Conservation (phyloP, 1,140 invertebrate species). For the Pogonognathellus flavescens region DNA sequence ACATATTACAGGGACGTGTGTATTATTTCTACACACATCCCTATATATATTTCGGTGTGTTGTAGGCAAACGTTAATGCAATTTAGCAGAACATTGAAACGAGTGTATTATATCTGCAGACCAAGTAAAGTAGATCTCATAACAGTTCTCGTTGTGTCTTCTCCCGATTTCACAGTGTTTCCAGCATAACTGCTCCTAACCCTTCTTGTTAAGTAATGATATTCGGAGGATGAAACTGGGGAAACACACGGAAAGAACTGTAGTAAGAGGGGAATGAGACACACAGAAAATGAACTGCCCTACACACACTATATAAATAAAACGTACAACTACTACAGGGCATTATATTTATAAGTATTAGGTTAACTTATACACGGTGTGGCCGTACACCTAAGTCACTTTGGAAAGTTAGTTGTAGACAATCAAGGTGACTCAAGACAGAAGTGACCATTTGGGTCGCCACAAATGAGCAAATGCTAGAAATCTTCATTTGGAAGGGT, state of each 20-base stretch:
- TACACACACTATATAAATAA: too few relatives aligned
- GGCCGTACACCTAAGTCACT: conserved; percentile 8
- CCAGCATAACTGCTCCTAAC: background rate
- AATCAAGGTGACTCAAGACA: conserved; percentile 41
- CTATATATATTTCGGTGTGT: background rate
- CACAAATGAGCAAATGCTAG: conserved; percentile 52
- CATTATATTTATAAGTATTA: too few relatives aligned
- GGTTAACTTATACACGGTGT: background rate
- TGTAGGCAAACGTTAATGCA: conserved; percentile 17
- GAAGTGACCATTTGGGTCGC: conserved; percentile 50
- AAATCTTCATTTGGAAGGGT: conserved; percentile 53
- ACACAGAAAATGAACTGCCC: background rate
- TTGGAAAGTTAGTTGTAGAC: conserved; percentile 51
- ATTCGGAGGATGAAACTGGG: too few relatives aligned
- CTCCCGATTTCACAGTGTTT: conserved; percentile 2
- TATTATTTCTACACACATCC: background rate
- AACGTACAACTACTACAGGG: too few relatives aligned
- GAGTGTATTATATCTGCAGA: background rate
- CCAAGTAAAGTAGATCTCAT: conserved; percentile 32
- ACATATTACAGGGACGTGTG: background rate
- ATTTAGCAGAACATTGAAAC: conserved; percentile 26
- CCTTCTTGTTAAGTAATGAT: too few relatives aligned
- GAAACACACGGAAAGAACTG: background rate
- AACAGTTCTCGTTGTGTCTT: conserved; percentile 39
- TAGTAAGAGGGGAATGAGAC: conserved; percentile 13